Evolutionary conservation across 2,797 vertebrate species (phyloP).

Genomic region (Manis crassicaudata): DNA sequence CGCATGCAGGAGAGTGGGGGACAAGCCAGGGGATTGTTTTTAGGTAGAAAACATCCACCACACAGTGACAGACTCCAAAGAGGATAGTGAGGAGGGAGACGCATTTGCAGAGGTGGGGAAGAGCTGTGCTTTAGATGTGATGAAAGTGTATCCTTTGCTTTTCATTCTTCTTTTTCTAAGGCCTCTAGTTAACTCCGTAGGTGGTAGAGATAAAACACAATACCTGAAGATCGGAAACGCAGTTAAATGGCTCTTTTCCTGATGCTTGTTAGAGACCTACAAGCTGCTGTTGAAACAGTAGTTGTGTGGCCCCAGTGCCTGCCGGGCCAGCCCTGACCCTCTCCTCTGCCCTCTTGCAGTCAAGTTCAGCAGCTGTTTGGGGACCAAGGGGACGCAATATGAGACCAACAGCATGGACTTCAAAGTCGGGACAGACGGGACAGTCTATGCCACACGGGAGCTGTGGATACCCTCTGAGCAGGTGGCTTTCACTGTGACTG

Average conservation of each 20-base stretch:
- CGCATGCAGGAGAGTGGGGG: conserved; percentile 53
- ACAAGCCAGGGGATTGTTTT: conserved; percentile 48
- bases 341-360: conserved; percentile 87
- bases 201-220: conserved; percentile 75
- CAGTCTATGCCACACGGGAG: conserved; percentile 88
- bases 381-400: conserved; percentile 88
- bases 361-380: conserved; percentile 92
- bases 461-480: conserved; percentile 87
- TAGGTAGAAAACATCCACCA: conserved; percentile 59
- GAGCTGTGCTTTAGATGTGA: conserved; percentile 72
- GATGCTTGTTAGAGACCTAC: conserved; percentile 70
- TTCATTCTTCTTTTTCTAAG: not conserved
- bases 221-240: conserved; percentile 77
- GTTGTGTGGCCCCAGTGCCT: accelerated
- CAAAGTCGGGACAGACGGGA: conserved; percentile 90
- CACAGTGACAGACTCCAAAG: conserved; percentile 75
- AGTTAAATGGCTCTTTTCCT: conserved; percentile 66
- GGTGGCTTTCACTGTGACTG: conserved; percentile 90
- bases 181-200: conserved; percentile 60
- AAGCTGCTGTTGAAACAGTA: not conserved
- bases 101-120: conserved; percentile 74
- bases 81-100: conserved; percentile 60
- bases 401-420: conserved; percentile 92
- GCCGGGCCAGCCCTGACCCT: conserved; percentile 40
- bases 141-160: conserved; percentile 70